phyloP scores from a whole-genome alignment of 2,888 invertebrate genomes.

The Fabriciana adippe region DNA sequence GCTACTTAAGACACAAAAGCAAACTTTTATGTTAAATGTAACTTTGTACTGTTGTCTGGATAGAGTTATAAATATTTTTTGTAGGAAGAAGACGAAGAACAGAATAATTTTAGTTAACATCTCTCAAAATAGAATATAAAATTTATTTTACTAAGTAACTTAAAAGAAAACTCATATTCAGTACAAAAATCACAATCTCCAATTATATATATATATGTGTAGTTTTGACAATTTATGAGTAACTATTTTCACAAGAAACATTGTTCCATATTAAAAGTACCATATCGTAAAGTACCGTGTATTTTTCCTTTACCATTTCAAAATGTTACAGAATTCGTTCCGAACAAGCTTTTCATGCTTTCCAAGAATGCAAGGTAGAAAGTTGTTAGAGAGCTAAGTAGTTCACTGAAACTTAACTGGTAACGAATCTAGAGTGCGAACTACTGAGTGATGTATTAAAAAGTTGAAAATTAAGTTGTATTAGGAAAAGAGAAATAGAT shows the following conservation, averaged over 20 bases:
- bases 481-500: neutral
- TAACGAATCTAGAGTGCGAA: neutral
- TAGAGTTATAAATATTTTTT: neutral
- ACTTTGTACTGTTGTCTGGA: neutral
- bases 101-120: neutral
- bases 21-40: slow-evolving; percentile 11
- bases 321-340: slow-evolving; percentile 5
- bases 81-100: neutral
- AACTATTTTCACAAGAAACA: neutral
- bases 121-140: no score
- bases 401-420: slow-evolving; percentile 9
- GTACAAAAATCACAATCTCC: no score
- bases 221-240: neutral
- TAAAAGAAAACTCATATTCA: neutral
- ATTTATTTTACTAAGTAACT: neutral
- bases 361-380: slow-evolving; percentile 6
- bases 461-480: slow-evolving; percentile 1
- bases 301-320: neutral
- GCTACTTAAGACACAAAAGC: slow-evolving; percentile 16
- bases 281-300: neutral
- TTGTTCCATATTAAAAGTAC: neutral
- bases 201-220: no score
- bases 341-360: slow-evolving; percentile 9
- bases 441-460: slow-evolving; percentile 4
- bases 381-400: slow-evolving; percentile 14